These are phyloP conservation scores for Gouania willdenowi DNA, from an alignment of 2,797 vertebrate genomes.

Conservation along the genomic window DNA sequence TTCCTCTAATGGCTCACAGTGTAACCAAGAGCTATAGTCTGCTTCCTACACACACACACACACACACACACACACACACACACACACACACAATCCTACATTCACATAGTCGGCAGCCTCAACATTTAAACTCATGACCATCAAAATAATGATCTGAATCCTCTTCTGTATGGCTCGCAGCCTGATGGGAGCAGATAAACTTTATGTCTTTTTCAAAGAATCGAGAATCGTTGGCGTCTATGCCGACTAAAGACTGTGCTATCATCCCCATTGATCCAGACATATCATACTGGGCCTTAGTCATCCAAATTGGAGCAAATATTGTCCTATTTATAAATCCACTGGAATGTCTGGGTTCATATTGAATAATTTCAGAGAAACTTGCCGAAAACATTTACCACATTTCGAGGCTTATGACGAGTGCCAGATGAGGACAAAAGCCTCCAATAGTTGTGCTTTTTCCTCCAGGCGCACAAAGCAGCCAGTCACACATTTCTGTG, in stretches of 20 bases:
- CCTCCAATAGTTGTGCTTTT: constrained; percentile 1
- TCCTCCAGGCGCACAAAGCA: neutral
- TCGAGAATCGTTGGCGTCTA: constrained; percentile 5
- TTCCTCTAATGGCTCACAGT: constrained; percentile 46
- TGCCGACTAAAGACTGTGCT: too few species aligned
- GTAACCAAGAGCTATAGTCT: constrained; percentile 29
- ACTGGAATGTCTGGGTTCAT: constrained; percentile 48
- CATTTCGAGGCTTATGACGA: constrained; percentile 34
- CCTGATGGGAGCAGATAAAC: constrained; percentile 26
- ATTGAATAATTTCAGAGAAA: constrained; percentile 25
- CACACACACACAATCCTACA: neutral
- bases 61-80: constrained; percentile 2
- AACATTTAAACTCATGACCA: constrained; percentile 41
- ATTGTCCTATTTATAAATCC: constrained; percentile 66
- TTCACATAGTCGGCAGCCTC: constrained; percentile 5
- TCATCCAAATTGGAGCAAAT: constrained; percentile 65
- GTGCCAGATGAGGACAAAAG: constrained; percentile 1
- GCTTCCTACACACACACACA: constrained; percentile 21
- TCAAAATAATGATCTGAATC: constrained; percentile 26
- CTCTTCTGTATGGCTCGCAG: constrained; percentile 6
- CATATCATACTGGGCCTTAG: constrained; percentile 41
- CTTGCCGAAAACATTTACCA: constrained; percentile 16
- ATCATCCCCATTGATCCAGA: constrained; percentile 22
- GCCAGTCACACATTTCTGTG: neutral
- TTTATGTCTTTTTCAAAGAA: constrained; percentile 23